Evolutionary conservation across 1,140 invertebrate species (phyloP), one percentile per base, ranked within the genome.

Genomic region (Drosophila takahashii): DNA sequence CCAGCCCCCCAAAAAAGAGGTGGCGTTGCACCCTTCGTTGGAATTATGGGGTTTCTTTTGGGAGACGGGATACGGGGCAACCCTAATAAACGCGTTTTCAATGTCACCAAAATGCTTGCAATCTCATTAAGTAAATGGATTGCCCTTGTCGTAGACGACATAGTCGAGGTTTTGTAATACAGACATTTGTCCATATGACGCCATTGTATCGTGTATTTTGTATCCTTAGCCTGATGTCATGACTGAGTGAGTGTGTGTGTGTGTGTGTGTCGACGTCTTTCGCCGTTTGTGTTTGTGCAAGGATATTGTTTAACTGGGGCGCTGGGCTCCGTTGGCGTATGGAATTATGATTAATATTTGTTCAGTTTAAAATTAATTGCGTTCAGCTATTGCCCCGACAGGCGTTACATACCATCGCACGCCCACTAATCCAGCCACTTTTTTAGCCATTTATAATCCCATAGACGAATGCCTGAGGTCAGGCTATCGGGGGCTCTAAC

Each of bases 121-220:
- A 87, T 73, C 79, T 73, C 79, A 87, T 87, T 87, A 89, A 79
- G 70, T 83, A 87, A 87, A 87, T 87, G 83, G 84, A 87, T 87
- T 83, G 79, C 53, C 69, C 56, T 76, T 44, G 75, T 54, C 62
- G 61, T 22, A 41, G 59, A 59, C 50, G 71, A 44, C 54, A 60
- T 48, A 47, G 60, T 77, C 53, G 65, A 65, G 78, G 78, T 81
- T 76, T 77, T 58, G 59, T 77, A 77, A 89, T 83, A 77, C 32
- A 77, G 74, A 77, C 74, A 77, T 77, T 77, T 69, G 71, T 74
- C 65, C 79, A 83, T 83, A 77, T 87, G 83, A 87, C 83, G 83
- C 75, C 79, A 87, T 86, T 87, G 61, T 78, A 67, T 71, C 47
- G 18, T 45, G 18, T 16, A 34, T 10, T 22, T 3, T 22, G 27